Evolutionary conservation across 2,113 vertebrate species (phyloP).

Genomic region (Meleagris gallopavo): DNA sequence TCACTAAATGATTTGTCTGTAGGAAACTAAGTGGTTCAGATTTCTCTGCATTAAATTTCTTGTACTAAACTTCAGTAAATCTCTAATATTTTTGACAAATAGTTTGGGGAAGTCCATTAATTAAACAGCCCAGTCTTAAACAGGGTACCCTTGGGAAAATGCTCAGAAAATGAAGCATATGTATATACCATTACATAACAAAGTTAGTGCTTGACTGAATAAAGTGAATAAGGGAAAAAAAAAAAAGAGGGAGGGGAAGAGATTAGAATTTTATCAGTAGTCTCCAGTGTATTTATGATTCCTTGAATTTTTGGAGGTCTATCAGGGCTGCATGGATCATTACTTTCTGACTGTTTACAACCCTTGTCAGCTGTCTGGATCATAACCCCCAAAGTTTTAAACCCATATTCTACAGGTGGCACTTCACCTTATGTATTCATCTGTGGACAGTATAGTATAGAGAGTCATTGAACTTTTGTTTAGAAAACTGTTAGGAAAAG

Average conservation of each 20-base stretch:
- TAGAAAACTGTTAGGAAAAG: neutral
- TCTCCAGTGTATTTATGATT: neutral
- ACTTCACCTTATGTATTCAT: neutral
- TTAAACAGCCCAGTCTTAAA: neutral
- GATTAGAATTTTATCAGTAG: neutral
- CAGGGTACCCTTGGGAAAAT: neutral
- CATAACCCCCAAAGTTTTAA: neutral
- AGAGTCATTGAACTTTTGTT: neutral
- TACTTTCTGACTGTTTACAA: neutral
- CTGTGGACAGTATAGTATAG: neutral
- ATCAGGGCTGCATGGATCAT: neutral
- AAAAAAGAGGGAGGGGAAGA: neutral
- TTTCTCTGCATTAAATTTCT: accelerated
- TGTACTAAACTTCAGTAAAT: neutral
- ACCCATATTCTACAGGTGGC: accelerated
- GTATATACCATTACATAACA: neutral
- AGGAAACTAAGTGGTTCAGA: neutral
- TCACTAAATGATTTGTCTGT: neutral
- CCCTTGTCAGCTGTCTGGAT: neutral
- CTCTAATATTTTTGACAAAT: neutral
- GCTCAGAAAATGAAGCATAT: neutral
- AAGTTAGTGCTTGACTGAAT: neutral
- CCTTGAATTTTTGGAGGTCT: neutral
- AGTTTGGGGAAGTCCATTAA: neutral
- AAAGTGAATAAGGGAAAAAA: neutral